Evolutionary conservation across 2,797 vertebrate genomes (phyloP).

Genomic region (Podarcis lilfordi): DNA sequence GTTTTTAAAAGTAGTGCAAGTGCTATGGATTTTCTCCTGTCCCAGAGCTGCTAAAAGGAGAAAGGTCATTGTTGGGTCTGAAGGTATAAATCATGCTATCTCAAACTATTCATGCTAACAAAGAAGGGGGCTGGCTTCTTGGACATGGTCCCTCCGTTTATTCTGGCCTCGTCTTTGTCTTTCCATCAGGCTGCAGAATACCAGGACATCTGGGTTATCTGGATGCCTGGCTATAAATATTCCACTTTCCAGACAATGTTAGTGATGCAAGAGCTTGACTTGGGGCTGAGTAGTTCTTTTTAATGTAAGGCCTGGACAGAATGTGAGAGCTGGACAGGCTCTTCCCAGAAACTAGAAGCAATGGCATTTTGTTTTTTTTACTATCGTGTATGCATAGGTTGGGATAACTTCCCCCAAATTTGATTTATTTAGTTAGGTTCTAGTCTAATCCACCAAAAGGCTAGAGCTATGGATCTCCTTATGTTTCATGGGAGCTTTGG

Average conservation of each 20-base stretch:
- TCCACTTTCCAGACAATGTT: background rate
- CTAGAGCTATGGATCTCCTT: background rate
- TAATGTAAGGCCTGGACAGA: background rate
- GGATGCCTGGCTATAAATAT: background rate
- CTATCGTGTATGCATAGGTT: background rate
- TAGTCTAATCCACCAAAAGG: conserved; percentile 10
- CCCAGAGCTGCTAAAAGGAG: background rate
- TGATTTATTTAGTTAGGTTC: background rate
- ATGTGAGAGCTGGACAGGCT: background rate
- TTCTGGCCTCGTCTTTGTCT: conserved; percentile 7
- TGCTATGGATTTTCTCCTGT: background rate
- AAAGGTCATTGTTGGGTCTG: background rate
- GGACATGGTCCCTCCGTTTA: background rate
- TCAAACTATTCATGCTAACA: background rate
- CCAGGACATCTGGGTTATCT: background rate
- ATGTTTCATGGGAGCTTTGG: background rate
- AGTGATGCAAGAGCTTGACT: background rate
- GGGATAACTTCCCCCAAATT: background rate
- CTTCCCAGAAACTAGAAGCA: background rate
- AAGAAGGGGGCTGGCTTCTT: background rate
- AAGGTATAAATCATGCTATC: conserved; percentile 18
- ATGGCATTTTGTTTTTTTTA: background rate
- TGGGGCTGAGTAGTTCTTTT: background rate
- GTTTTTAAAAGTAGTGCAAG: background rate
- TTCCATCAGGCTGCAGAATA: background rate